Conservation (phyloP, 2,113 vertebrate species). For the Zingel zingel region DNA sequence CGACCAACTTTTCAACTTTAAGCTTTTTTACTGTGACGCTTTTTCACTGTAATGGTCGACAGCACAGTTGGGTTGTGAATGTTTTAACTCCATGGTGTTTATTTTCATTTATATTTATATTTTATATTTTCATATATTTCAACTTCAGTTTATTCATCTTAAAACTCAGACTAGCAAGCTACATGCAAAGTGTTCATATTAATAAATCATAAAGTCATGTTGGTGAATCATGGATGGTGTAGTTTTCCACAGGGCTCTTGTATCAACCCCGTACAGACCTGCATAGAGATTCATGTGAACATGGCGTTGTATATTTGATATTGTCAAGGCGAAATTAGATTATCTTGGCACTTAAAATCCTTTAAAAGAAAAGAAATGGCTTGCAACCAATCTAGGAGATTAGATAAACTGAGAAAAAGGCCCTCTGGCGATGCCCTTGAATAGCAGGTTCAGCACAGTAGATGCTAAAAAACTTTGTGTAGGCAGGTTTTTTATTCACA, state of each 20-base stretch:
- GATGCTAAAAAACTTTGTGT: background rate
- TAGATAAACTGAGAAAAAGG: constrained; percentile 8
- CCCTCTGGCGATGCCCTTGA: background rate
- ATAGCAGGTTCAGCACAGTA: background rate
- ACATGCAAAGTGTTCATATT: background rate
- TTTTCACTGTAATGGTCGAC: background rate
- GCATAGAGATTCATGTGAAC: background rate
- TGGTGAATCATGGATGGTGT: constrained; percentile 29
- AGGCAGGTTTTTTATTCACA: background rate
- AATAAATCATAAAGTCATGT: constrained; percentile 16
- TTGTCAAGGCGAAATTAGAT: constrained; percentile 9
- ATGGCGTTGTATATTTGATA: constrained; percentile 1
- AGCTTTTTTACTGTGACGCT: background rate
- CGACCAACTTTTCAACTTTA: background rate
- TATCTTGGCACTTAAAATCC: constrained; percentile 27
- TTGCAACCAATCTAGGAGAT: constrained; percentile 10
- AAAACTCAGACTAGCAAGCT: background rate
- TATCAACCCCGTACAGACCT: constrained; percentile 11
- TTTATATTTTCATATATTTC: too few relatives aligned
- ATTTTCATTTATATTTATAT: too few relatives aligned
- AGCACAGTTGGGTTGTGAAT: background rate
- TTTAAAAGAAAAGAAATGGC: background rate
- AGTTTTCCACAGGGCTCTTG: constrained; percentile 22
- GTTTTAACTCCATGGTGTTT: background rate
- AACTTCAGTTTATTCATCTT: too few relatives aligned